phyloP scores from a whole-genome alignment of 1,140 invertebrate species.

The Rhyzopertha dominica region DNA sequence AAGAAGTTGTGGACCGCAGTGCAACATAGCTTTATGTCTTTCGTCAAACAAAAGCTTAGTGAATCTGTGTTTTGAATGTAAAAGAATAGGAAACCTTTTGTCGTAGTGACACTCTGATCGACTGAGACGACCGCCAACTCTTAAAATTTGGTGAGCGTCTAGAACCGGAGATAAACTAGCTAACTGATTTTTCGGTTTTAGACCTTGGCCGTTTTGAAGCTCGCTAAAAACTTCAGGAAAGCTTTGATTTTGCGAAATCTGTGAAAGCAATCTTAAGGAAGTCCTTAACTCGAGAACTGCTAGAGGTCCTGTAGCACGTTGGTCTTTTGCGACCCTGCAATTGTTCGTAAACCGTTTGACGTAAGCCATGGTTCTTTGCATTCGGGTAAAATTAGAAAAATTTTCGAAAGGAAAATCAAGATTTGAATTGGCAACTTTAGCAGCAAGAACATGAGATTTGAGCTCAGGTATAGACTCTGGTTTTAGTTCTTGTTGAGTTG shows the following conservation, averaged over 20 bases:
- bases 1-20: too few species aligned
- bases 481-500: constrained; percentile 6
- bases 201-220: constrained; percentile 1
- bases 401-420: constrained; percentile 6
- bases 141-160: constrained; percentile 37
- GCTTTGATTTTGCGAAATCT: constrained; percentile 7
- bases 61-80: too few species aligned
- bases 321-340: neutral
- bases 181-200: constrained; percentile 15
- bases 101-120: too few species aligned
- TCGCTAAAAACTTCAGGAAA: constrained; percentile 15
- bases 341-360: constrained; percentile 17
- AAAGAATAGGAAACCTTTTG: too few species aligned
- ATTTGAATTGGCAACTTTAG: constrained; percentile 6
- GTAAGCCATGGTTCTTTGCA: constrained; percentile 14
- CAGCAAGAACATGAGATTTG: constrained; percentile 1
- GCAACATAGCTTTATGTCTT: too few species aligned
- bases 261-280: neutral
- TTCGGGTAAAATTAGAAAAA: constrained; percentile 4
- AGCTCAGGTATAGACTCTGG: constrained; percentile 15
- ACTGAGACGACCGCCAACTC: constrained; percentile 45
- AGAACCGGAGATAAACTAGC: constrained; percentile 40
- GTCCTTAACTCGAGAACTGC: constrained; percentile 10
- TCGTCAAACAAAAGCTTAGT: too few species aligned
- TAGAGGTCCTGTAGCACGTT: constrained; percentile 2